Conservation (phyloP, 1,140 invertebrate species). For the Rhynchophorus ferrugineus region DNA sequence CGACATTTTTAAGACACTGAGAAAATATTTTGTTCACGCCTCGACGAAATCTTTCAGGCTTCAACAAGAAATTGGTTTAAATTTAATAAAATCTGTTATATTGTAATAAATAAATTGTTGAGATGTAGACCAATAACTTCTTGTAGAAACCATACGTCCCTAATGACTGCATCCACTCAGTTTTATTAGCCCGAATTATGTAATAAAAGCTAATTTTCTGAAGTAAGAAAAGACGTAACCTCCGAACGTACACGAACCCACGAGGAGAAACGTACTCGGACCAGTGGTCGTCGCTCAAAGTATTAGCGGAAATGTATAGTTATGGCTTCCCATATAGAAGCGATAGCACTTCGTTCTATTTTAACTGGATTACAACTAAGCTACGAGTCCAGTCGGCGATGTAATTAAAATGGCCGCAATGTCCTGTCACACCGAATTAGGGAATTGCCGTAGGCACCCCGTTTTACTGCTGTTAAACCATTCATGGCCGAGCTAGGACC, state of each 20-base stretch:
- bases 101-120: too few species aligned
- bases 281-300: neutral
- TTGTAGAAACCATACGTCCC: too few species aligned
- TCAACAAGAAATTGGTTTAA: too few species aligned
- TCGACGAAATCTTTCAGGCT: too few species aligned
- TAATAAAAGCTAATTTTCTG: neutral
- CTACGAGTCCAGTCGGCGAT: slow-evolving; percentile 26
- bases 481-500: slow-evolving; percentile 21
- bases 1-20: too few species aligned
- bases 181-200: neutral
- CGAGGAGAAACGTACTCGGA: neutral
- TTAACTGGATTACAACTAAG: slow-evolving; percentile 28
- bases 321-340: slow-evolving; percentile 12
- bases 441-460: slow-evolving; percentile 13
- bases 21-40: too few species aligned
- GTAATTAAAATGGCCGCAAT: slow-evolving; percentile 29
- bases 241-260: neutral
- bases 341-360: slow-evolving; percentile 23
- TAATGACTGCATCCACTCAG: neutral
- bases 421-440: slow-evolving; percentile 13
- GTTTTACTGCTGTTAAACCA: slow-evolving; percentile 22
- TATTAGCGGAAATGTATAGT: neutral
- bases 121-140: too few species aligned
- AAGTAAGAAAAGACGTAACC: neutral
- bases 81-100: too few species aligned